phyloP scores from a whole-genome alignment of 2,888 invertebrate genomes.

The Clivina fossor region DNA sequence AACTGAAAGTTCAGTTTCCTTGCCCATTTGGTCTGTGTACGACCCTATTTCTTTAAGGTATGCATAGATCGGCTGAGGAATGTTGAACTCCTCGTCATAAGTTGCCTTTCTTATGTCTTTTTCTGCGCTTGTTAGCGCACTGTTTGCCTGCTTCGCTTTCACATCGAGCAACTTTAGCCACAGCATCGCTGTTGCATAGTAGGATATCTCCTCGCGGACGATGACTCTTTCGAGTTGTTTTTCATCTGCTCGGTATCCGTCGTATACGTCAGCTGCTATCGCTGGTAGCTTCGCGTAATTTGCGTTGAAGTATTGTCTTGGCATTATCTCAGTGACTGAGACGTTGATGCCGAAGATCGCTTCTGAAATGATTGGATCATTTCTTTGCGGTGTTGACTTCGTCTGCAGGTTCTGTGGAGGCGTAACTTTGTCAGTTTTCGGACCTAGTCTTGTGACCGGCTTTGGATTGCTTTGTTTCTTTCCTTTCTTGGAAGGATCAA shows the following conservation, averaged over 20 bases:
- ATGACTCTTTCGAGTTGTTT: conserved; percentile 41
- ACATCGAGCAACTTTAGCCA: conserved; percentile 41
- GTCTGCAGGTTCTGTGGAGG: conserved; percentile 20
- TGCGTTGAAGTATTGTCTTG: conserved; percentile 39
- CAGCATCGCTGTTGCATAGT: conserved; percentile 41
- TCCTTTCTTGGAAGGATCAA: conserved; percentile 31
- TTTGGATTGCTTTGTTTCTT: conserved; percentile 12
- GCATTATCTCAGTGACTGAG: conserved; percentile 39
- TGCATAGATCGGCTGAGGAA: conserved; percentile 43
- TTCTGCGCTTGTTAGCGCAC: conserved; percentile 41
- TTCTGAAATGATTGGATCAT: conserved; percentile 38
- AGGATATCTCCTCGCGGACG: conserved; percentile 40
- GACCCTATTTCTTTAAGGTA: conserved; percentile 41
- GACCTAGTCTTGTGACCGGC: background rate
- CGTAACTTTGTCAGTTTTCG: background rate
- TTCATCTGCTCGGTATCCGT: conserved; percentile 39
- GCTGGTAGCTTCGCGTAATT: conserved; percentile 38
- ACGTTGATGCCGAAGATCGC: conserved; percentile 42
- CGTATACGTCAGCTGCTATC: conserved; percentile 40
- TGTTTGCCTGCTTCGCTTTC: conserved; percentile 41
- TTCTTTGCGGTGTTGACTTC: conserved; percentile 24
- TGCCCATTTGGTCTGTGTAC: conserved; percentile 44
- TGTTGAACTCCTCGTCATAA: conserved; percentile 41
- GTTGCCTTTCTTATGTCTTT: conserved; percentile 41
- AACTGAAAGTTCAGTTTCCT: conserved; percentile 40